Percentiles rank a stretch among this genome's conserved stretches.
These are phyloP conservation scores for Cosmia pyralina DNA, from an alignment of 2,888 invertebrate species.

Conservation along the genomic window DNA sequence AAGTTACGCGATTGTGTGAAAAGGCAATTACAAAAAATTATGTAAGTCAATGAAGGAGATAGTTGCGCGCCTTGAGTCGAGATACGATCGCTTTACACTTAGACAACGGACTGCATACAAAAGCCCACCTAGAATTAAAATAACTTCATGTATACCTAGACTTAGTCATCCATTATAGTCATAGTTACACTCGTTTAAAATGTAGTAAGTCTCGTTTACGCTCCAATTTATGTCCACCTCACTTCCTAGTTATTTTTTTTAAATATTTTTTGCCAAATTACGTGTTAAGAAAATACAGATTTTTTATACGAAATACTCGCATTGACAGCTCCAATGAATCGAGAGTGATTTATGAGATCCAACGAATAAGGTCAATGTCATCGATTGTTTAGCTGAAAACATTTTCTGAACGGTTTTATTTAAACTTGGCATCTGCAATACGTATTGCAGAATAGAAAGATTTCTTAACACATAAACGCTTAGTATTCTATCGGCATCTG, in stretches of 20 bases:
- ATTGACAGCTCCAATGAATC: slow-evolving; percentile 65
- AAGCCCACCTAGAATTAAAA: slow-evolving; percentile 65
- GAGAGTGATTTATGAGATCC: slow-evolving; percentile 71
- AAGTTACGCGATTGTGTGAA: slow-evolving; percentile 82
- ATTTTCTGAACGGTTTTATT: slow-evolving; percentile 43
- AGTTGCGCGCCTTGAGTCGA: slow-evolving; percentile 77
- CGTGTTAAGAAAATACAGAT: slow-evolving; percentile 38
- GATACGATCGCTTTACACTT: slow-evolving; percentile 72
- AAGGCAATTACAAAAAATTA: slow-evolving; percentile 84
- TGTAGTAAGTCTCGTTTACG: slow-evolving; percentile 35
- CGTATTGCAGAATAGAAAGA: slow-evolving; percentile 60
- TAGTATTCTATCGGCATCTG: slow-evolving; percentile 64
- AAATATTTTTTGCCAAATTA: slow-evolving; percentile 48
- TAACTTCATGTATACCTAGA: slow-evolving; percentile 17
- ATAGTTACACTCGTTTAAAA: slow-evolving; percentile 19
- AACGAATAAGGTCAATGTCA: slow-evolving; percentile 69
- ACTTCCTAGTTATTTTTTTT: slow-evolving; percentile 70
- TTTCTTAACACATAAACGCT: slow-evolving; percentile 66
- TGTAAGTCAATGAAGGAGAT: slow-evolving; percentile 83
- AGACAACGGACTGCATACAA: slow-evolving; percentile 68
- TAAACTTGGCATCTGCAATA: slow-evolving; percentile 32
- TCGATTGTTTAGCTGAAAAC: slow-evolving; percentile 60
- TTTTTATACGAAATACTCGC: slow-evolving; percentile 41
- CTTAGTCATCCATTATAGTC: slow-evolving; percentile 47
- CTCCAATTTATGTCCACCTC: slow-evolving; percentile 39